Base-by-base conservation (phyloP, 1,140 invertebrate genomes). In the Drosophila murphyi region DNA sequence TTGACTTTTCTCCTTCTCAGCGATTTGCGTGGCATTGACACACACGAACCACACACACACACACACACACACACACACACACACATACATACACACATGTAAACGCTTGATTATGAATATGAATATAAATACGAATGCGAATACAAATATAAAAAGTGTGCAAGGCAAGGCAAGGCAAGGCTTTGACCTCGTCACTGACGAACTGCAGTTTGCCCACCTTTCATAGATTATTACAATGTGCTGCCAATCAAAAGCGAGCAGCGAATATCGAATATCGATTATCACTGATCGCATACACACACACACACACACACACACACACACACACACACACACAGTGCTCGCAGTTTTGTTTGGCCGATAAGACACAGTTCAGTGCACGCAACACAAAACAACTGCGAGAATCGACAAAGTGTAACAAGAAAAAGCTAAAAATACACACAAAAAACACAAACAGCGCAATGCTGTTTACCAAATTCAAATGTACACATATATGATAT, bases 11-110 rank as follows among this genome's bases (percentile, higher is more conserved):
- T 32, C 2, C 51, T 64, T 12, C 61, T 41, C 51, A 69, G 43
- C 57, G 57, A 62, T 70, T 74, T 74, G 65, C 65, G 65, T 70
- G 72, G 65, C 71, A 73, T 73, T 73, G 71, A 68, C 71, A 73
- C 50, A 70, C 29, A 29, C 45, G 35, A 10, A 51, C 4, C 34
- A 51, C 34, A 54, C 31, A 52, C 47, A 69, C 48, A 70, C 31
- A 35, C 39, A 48, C 8, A 57, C 43, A 32, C n/a, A 60, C 31
- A 52, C 34, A 51, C 45, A 62, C 35, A 62, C 28, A 37, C 7
- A 10, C 28, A 39, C 50, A n/a, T 2, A 45, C 7, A 29, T 8
- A 50, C 54, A 37, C 20, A 56, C 37, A 28, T 8, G 39, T 6
- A 51, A 10, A 28, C 10, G 5, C 20, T n/a, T 52, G 62, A 64